Evolutionary conservation across 1,140 invertebrate genomes (phyloP), one percentile per base, ranked within the genome.

Genomic region (Papilio xuthus): DNA sequence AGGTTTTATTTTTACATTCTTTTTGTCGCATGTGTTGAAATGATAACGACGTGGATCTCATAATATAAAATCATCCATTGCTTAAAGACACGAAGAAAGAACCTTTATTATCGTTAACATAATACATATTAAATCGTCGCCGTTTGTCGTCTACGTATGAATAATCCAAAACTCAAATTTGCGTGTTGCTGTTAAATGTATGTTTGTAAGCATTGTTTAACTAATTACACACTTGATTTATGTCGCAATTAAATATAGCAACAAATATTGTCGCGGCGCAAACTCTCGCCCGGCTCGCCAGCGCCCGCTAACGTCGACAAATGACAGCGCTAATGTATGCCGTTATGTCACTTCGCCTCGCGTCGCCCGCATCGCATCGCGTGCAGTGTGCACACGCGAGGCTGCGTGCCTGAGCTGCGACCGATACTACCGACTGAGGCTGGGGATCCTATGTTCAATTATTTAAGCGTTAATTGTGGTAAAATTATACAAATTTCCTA

Each of bases 201-300:
- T 44, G 47, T 50, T 53, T 53, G 50, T 53, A n/a, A n/a, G 50
- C 50, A n/a, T 53, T 53, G 50, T 53, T 50, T 20, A 53, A 20
- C 50, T 20, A 53, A 53, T n/a, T 18, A 53, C 7, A 53, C n/a
- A 6, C 18, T 53, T 53, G 50, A 53, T 53, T 53, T n/a, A 53
- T 53, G 50, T 53, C 50, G 50, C 50, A 47, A 47, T 47, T 18
- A 47, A 47, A 47, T 47, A 18, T 15, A 47, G 44, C 44, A 18
- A 47, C 15, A 47, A 4, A 47, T 47, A 47, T 18, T 32, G 6
- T 32, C 44, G 44, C 44, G 44, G 47, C 1, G 47, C 50, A n/a
- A 53, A 9, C n/a, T n/a, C n/a, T 15, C 44, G 50, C n/a, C 50
- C 15, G 6, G 32, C 32, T 2, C 32, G 32, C 8, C 15, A 4